Evolutionary conservation across 1,140 invertebrate genomes (phyloP), one percentile per base, ranked within the genome.

Genomic region (Ruditapes philippinarum): DNA sequence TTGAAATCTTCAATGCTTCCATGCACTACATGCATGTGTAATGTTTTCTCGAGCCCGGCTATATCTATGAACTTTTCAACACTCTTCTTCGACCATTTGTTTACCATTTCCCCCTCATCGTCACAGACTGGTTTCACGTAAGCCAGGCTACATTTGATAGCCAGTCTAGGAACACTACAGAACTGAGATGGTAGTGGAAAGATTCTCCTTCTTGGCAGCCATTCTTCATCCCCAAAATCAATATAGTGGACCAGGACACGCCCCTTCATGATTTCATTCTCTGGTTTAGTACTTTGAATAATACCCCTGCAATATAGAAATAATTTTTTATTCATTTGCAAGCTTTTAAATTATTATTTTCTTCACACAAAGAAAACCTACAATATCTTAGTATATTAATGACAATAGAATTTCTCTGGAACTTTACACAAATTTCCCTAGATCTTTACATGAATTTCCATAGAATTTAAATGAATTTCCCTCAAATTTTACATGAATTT

Each of bases 201-300:
- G 17, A 89, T 73, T 22, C 62, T n/a, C 36, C 33, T 73, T n/a
- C 36, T 79, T 22, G 87, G 79, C 33, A 89, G 36, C 76, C 87
- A 89, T 74, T 89, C 87, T 60, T 89, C 78, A 60, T 89, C 79
- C n/a, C 87, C 87, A 28, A 73, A 89, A 38, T 89, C 87, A 28
- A 89, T 81, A 31, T 89, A 89, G 51, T 82, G 79, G 19, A 89
- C 51, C n/a, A 65, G 60, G 12, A 80, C 60, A 11, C 60, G 40
- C 17, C 81, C 81, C 38, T 68, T 49, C 42, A 68, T 33, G 31
- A 49, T 51, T 49, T 49, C 31, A 5, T 84, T 49, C n/a, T 84
- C 65, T 51, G 81, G 60, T 51, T 45, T 70, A 7, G 62, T 51
- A 36, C 45, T 84, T 14, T 22, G 62, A 14, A 84, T 70, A 36